Base-by-base conservation (phyloP, 2,888 invertebrate genomes). In the Seira sanloemensis region DNA sequence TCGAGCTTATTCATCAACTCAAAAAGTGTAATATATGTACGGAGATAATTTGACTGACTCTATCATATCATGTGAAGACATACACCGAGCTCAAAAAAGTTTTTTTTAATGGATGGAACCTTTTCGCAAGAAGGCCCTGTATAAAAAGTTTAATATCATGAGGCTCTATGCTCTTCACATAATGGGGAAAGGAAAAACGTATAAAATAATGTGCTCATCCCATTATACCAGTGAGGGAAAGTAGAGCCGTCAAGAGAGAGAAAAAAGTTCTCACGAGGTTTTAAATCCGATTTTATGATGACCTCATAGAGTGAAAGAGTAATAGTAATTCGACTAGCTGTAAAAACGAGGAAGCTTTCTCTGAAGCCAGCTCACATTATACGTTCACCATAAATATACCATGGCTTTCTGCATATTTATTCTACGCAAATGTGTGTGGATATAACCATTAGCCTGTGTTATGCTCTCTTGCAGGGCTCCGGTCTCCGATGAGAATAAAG, bases 261-360 rank as follows among this genome's bases (percentile, higher is more conserved):
- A 46, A 46, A 69, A 21, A 82, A 54, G 66, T 83, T 83, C 83
- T 83, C 83, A 83, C 83, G 78, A 78, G 83, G 68, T 73, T 83
- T 83, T 83, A 83, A 83, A 83, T 83, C 83, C 77, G 83, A 78
- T 74, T 83, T 78, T 77, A 83, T 78, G 72, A 78, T 83, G 68
- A 62, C 62, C 62, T 62, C 50, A 72, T 46, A 54, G 72, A 72
- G 25, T 54, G 62, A 62, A 62, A 62, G 62, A 62, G 62, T 62
- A 62, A 62, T 62, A 62, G 62, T 62, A 62, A 62, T 62, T 62
- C 62, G 62, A 62, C 62, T 62, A 62, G 21, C 21, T 62, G 19
- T 16, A 23, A 23, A 23, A 62, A 58, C 7, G 58, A 58, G n/a
- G n/a, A 62, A 62, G 62, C 62, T 62, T 62, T 62, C n/a, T 62